Conservation (phyloP, 2,113 vertebrate genomes). For the Amblyopsis rosae region DNA sequence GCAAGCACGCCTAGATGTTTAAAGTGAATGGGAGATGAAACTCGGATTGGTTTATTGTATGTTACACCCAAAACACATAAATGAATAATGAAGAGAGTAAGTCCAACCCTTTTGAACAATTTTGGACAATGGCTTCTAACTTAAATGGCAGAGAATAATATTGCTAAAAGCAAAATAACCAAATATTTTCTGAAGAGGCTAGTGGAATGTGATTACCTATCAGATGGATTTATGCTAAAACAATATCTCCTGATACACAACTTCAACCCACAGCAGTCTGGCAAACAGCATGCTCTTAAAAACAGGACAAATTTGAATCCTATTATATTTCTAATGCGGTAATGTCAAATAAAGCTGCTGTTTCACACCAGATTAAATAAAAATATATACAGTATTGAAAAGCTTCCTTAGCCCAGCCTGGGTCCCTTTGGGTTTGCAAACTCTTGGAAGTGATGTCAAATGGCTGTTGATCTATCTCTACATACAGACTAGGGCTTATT, state of each 20-base stretch:
- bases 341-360: background rate
- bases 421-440: constrained; percentile 25
- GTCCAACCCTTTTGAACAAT: too few relatives aligned
- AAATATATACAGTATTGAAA: constrained; percentile 24
- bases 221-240: background rate
- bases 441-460: constrained; percentile 54
- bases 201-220: background rate
- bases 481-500: constrained; percentile 29
- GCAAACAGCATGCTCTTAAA: background rate
- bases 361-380: background rate
- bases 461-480: constrained; percentile 45
- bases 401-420: constrained; percentile 14
- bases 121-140: background rate
- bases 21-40: too few relatives aligned
- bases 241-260: background rate
- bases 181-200: background rate
- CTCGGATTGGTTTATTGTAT: too few relatives aligned
- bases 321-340: background rate
- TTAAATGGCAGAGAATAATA: background rate
- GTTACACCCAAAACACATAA: too few relatives aligned
- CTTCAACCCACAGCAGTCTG: background rate
- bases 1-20: too few relatives aligned
- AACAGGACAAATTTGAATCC: background rate
- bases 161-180: background rate
- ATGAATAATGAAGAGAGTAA: too few relatives aligned